Evolutionary conservation across 2,113 vertebrate species (phyloP), one percentile per base, ranked within the genome.

Genomic region (Anoplopoma fimbria): DNA sequence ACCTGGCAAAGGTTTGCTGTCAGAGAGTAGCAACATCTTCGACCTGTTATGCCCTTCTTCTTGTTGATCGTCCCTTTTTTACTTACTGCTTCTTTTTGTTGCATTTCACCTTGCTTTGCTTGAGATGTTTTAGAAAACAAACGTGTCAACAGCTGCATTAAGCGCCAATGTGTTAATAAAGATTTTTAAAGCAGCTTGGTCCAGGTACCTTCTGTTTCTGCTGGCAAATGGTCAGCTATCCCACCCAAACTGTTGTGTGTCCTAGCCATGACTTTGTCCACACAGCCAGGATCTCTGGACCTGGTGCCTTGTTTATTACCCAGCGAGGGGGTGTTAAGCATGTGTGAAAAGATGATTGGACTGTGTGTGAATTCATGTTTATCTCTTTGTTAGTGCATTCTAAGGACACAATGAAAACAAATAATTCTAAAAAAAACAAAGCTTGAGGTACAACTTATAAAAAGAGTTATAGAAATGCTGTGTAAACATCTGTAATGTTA

Each of bases 231-330:
- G 47, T 69, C 86, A 71, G 25, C 25, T 36, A 10, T 60, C 33
- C 57, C 4, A 4, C 65, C 73, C 83, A 69, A 51, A 53, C 75
- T n/a, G 69, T 53, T 25, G 68, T 53, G 83, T 85, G 92, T 85
- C 91, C 93, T 92, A 75, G 83, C 78, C 64, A 25, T 91, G 92
- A 95, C 92, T 93, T 94, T 93, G 91, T 82, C 84, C 61, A 25
- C 87, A 71, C 90, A 80, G 90, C 65, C 70, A 67, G 75, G 69
- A 69, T 63, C 69, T 87, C 68, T 70, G 79, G 76, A 86, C 78
- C 76, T n/a, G n/a, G 53, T 42, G 19, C 58, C 53, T 82, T 88
- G 84, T 81, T 90, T 85, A 88, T 73, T 80, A 68, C 49, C 8
- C 77, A 69, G 73, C 51, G 2, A 76, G 61, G 72, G 45, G 87